Percentiles rank a stretch among this genome's conserved stretches.
phyloP scores from a whole-genome alignment of 2,888 invertebrate species.

The Pasiphila rectangulata region DNA sequence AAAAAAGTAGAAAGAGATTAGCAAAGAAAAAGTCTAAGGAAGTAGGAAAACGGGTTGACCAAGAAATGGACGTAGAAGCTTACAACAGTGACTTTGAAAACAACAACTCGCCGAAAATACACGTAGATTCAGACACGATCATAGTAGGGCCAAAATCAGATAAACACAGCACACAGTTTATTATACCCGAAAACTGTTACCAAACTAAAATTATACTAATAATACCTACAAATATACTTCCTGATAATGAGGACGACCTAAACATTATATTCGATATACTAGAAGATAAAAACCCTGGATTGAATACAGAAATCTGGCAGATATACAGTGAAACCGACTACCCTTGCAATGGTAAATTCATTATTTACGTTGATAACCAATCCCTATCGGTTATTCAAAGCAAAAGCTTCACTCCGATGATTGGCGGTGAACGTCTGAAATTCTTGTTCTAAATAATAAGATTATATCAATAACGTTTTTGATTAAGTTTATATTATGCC shows the following conservation, averaged over 20 bases:
- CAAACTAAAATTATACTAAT: constrained; percentile 55
- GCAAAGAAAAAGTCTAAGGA: constrained; percentile 23
- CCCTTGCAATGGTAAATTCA: constrained; percentile 56
- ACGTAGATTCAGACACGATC: constrained; percentile 33
- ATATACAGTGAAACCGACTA: constrained; percentile 46
- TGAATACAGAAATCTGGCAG: constrained; percentile 66
- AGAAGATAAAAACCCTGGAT: constrained; percentile 65
- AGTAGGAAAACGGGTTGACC: constrained; percentile 5
- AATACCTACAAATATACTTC: constrained; percentile 55
- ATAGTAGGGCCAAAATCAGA: constrained; percentile 37
- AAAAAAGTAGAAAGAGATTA: constrained; percentile 10
- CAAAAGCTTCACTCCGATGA: constrained; percentile 51
- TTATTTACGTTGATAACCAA: constrained; percentile 54
- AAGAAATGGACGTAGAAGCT: constrained; percentile 14
- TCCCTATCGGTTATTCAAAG: constrained; percentile 54
- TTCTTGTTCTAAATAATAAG: constrained; percentile 48
- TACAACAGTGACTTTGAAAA: constrained; percentile 27
- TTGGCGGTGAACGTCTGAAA: constrained; percentile 60
- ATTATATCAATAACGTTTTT: background rate
- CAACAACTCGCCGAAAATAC: constrained; percentile 32
- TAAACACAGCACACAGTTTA: constrained; percentile 19
- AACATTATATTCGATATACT: constrained; percentile 63
- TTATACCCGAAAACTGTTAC: constrained; percentile 34
- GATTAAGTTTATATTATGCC: background rate
- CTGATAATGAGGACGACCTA: constrained; percentile 61